Percentiles rank a stretch among this genome's conserved stretches.
Conservation (phyloP, 2,888 invertebrate species). For the Nipponacmea schrenckii region DNA sequence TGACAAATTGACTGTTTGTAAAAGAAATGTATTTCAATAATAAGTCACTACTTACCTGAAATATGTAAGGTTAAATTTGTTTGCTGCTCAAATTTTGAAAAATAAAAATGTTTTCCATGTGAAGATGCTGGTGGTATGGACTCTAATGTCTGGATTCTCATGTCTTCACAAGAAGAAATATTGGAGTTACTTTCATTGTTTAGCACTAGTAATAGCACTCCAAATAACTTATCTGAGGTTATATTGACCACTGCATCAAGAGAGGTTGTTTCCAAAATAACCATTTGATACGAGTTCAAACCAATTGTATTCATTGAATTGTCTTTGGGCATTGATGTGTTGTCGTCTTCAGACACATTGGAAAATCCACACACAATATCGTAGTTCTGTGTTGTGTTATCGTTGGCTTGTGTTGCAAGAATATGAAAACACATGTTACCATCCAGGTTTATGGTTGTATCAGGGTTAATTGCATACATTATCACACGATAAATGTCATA, state of each 20-base stretch:
- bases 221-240: neutral
- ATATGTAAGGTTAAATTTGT: conserved; percentile 12
- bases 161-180: neutral
- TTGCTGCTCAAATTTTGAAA: conserved; percentile 6
- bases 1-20: no score
- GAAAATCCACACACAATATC: no score
- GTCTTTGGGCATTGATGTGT: no score
- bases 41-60: conserved; percentile 16
- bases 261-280: neutral
- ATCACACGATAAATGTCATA: neutral
- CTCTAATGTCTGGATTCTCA: conserved; percentile 10
- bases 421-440: neutral
- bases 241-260: neutral
- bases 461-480: neutral
- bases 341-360: neutral
- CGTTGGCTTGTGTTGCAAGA: neutral
- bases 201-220: neutral
- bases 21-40: no score
- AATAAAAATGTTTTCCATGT: conserved; percentile 24
- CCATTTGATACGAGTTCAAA: neutral
- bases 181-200: neutral
- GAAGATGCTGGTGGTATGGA: conserved; percentile 18
- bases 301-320: neutral
- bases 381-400: neutral
- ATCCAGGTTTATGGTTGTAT: neutral